A percentile compares a stretch with the other conserved stretches of the same genome.
Conservation (phyloP, 2,888 invertebrate genomes). For the Herminia tarsipennalis region DNA sequence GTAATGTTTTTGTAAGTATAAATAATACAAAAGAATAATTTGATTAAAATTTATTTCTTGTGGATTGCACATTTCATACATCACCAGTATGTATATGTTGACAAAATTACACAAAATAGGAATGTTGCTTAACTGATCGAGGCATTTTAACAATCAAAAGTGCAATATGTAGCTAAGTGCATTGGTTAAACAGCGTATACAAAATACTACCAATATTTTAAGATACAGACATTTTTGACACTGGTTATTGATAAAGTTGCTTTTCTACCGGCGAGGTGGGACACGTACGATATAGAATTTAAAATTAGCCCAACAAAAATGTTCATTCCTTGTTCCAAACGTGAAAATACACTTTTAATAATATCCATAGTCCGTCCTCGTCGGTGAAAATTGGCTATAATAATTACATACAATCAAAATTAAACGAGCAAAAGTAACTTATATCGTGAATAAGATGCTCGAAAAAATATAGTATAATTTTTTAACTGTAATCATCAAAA, state of each 20-base stretch:
- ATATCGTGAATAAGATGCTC: too few species aligned
- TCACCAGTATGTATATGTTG: constrained; percentile 16
- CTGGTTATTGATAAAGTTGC: background rate
- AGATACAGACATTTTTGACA: constrained; percentile 4
- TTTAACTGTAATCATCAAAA: too few species aligned
- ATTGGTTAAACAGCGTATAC: background rate
- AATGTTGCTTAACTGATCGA: constrained; percentile 28
- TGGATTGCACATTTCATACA: constrained; percentile 31
- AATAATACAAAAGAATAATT: constrained; percentile 18
- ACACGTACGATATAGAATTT: too few species aligned
- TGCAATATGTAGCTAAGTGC: constrained; percentile 5
- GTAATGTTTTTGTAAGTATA: background rate
- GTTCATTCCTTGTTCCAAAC: too few species aligned
- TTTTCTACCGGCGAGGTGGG: too few species aligned
- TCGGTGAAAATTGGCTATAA: too few species aligned
- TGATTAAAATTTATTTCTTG: constrained; percentile 41
- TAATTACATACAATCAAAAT: too few species aligned
- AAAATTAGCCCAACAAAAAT: too few species aligned
- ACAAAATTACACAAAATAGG: constrained; percentile 36
- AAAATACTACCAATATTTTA: constrained; percentile 1
- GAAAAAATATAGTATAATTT: too few species aligned
- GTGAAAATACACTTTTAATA: too few species aligned
- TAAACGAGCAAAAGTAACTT: too few species aligned
- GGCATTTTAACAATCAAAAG: background rate
- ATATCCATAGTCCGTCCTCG: too few species aligned